These are phyloP conservation scores for Embidobia sp. DNA, from an alignment of 2,888 invertebrate species.

Conservation along the genomic window DNA sequence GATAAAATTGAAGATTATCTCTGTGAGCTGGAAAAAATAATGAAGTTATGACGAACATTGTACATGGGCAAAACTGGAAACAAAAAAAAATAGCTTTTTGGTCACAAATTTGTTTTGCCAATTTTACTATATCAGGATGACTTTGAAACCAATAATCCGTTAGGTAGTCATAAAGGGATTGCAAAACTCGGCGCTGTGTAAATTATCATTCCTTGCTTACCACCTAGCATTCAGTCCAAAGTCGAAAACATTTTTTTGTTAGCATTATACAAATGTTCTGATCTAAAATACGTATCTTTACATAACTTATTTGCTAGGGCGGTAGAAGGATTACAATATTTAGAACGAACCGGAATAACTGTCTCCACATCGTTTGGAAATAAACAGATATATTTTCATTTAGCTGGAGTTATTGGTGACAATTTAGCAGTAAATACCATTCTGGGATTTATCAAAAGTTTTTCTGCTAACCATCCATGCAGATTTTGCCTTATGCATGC, in stretches of 20 bases:
- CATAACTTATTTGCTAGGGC: neutral
- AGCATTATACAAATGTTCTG: constrained; percentile 8
- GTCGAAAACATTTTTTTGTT: constrained; percentile 10
- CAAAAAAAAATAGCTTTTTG: too few relatives aligned
- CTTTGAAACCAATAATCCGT: constrained; percentile 8
- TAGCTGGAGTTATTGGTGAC: constrained; percentile 43
- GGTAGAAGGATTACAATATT: constrained; percentile 9
- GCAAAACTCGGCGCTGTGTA: constrained; percentile 8
- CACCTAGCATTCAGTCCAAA: constrained; percentile 2
- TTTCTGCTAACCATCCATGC: constrained; percentile 36
- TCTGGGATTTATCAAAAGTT: constrained; percentile 38
- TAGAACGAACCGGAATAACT: constrained; percentile 11
- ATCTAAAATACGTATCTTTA: constrained; percentile 14
- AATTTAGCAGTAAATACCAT: constrained; percentile 43
- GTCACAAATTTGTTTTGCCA: constrained; percentile 38
- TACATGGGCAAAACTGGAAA: constrained; percentile 51
- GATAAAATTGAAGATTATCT: constrained; percentile 31
- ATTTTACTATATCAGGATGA: constrained; percentile 33
- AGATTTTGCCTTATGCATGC: constrained; percentile 33
- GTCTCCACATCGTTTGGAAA: neutral
- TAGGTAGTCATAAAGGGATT: constrained; percentile 8
- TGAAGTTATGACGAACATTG: constrained; percentile 36
- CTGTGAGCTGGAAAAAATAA: constrained; percentile 19
- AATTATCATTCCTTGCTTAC: constrained; percentile 2
- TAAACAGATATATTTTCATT: constrained; percentile 22